phyloP scores from a whole-genome alignment of 2,797 vertebrate species.

The Rhyacichthys aspro region DNA sequence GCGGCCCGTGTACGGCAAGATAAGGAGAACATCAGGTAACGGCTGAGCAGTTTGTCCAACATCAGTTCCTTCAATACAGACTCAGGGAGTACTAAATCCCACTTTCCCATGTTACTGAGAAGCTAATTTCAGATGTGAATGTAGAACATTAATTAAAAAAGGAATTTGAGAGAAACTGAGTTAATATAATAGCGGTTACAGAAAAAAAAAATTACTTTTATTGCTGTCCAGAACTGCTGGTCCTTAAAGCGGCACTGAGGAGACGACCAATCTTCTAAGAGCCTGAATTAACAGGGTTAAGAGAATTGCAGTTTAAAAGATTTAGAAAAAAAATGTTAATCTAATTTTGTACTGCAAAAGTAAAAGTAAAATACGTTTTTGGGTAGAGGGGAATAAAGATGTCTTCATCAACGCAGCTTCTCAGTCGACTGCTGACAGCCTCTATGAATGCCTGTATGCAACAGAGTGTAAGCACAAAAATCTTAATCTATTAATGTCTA shows the following conservation, averaged over 20 bases:
- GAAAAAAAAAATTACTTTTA: conserved; percentile 89
- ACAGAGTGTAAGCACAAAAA: conserved; percentile 14
- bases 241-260: conserved; percentile 85
- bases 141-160: too few species aligned
- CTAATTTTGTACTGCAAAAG: background rate
- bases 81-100: conserved; percentile 86
- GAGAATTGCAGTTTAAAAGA: conserved; percentile 2
- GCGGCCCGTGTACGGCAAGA: conserved; percentile 72
- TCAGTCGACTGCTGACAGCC: conserved; percentile 79
- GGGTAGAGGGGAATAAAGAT: conserved; percentile 93
- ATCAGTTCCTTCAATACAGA: conserved; percentile 83
- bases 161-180: background rate
- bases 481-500: background rate
- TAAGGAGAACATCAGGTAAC: conserved; percentile 88
- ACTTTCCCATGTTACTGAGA: conserved; percentile 85
- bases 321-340: background rate
- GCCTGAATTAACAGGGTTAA: conserved; percentile 53
- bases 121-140: conserved; percentile 75
- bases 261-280: conserved; percentile 82
- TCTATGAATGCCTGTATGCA: conserved; percentile 81
- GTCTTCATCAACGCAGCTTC: conserved; percentile 90
- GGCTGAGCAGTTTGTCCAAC: conserved; percentile 88
- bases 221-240: conserved; percentile 87
- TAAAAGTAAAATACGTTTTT: conserved; percentile 78
- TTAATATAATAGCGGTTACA: background rate